Evolutionary conservation across 2,113 vertebrate genomes (phyloP).

Genomic region (Ploceus nigricollis): DNA sequence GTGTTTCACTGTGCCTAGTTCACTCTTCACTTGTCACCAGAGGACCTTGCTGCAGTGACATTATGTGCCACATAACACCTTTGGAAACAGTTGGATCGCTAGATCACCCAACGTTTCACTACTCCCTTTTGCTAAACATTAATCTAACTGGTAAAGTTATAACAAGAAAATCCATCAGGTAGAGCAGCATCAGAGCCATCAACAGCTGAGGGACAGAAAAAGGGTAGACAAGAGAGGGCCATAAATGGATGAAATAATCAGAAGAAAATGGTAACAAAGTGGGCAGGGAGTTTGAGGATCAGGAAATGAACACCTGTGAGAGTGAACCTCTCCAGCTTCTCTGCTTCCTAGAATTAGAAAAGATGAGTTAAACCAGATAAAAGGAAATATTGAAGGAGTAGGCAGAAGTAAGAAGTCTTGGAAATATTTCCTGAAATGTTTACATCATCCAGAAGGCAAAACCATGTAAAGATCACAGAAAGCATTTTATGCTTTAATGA

Average conservation of each 20-base stretch:
- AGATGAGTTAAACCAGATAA: background rate
- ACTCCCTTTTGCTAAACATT: background rate
- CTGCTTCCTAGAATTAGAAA: background rate
- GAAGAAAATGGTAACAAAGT: background rate
- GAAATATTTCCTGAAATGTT: background rate
- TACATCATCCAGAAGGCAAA: background rate
- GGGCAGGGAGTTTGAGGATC: background rate
- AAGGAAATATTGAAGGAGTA: background rate
- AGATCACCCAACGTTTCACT: background rate
- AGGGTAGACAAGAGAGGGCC: background rate
- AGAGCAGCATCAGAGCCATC: background rate
- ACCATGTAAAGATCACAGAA: background rate
- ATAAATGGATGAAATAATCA: background rate
- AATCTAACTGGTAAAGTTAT: background rate
- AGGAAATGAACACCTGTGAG: background rate
- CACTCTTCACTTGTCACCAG: background rate
- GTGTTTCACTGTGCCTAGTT: background rate
- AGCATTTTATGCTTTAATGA: accelerated
- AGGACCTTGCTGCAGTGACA: background rate
- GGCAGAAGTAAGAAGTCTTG: background rate
- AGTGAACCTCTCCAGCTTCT: background rate
- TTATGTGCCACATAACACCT: accelerated
- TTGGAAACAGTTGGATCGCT: background rate
- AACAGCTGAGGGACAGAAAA: background rate
- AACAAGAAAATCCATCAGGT: background rate